These are phyloP conservation scores for Montipora efflorescens DNA, from an alignment of 64 coral and sea anemone genomes.

Conservation along the genomic window DNA sequence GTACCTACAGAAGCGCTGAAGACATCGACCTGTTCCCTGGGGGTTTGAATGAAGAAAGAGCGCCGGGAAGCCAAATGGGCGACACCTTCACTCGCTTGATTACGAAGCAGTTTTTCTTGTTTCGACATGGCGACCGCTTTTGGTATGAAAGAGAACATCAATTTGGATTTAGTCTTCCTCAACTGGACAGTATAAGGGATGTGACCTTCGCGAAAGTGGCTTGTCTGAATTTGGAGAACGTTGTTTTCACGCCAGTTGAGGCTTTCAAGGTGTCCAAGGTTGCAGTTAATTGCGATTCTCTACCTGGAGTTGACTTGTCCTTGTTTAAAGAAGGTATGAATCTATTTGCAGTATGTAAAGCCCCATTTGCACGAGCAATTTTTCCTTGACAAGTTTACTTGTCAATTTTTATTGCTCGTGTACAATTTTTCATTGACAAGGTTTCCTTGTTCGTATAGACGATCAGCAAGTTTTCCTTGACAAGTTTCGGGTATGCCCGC, in stretches of 20 bases:
- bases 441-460: too few relatives aligned
- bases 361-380: too few relatives aligned
- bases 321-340: not conserved
- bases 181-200: not conserved
- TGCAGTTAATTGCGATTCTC: not conserved
- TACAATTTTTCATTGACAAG: too few relatives aligned
- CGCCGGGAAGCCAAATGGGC: constrained; percentile 23
- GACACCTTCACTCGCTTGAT: constrained; percentile 42
- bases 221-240: not conserved
- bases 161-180: not conserved
- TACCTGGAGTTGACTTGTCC: not conserved
- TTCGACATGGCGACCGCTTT: constrained; percentile 52
- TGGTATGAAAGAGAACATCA: constrained; percentile 35
- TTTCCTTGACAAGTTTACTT: too few relatives aligned
- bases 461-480: too few relatives aligned
- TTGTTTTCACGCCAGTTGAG: not conserved
- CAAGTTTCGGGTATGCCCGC: too few relatives aligned
- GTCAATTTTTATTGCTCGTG: too few relatives aligned
- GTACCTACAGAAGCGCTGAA: not conserved
- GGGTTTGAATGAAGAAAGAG: constrained; percentile 9
- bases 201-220: not conserved
- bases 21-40: constrained; percentile 73
- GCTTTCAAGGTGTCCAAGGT: not conserved
- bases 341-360: too few relatives aligned
- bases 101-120: constrained; percentile 25